Evolutionary conservation across 2,113 vertebrate genomes (phyloP).

Genomic region (Melanerpes formicivorus): DNA sequence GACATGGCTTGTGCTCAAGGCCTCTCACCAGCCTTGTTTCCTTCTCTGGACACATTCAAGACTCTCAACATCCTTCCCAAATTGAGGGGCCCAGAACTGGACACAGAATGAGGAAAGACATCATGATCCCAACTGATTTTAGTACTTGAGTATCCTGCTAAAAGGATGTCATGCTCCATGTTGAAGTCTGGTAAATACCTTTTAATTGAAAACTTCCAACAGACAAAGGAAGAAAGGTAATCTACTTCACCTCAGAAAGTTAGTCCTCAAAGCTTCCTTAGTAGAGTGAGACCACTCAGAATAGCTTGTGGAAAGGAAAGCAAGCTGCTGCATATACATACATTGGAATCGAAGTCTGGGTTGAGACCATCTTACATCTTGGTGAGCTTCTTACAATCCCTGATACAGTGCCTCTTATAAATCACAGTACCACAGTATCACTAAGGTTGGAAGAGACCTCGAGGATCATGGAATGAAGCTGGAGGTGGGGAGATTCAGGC

Average conservation of each 20-base stretch:
- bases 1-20: no score
- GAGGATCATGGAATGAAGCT: no score
- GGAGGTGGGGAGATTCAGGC: no score
- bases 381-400: background rate
- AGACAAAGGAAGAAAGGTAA: background rate
- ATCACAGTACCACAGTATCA: background rate
- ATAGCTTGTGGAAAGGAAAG: background rate
- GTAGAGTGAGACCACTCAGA: background rate
- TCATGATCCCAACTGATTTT: accelerated
- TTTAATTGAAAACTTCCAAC: background rate
- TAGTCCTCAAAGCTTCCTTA: background rate
- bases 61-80: no score
- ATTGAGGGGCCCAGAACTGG: no score
- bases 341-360: background rate
- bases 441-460: no score
- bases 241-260: background rate
- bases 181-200: background rate
- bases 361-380: background rate
- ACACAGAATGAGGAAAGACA: background rate
- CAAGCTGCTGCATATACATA: background rate
- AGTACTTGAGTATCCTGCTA: background rate
- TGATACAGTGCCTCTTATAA: background rate
- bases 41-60: no score
- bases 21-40: no score
- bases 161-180: background rate